Evolutionary conservation across 2,797 vertebrate genomes (phyloP).

Genomic region (Lepus townsendii): DNA sequence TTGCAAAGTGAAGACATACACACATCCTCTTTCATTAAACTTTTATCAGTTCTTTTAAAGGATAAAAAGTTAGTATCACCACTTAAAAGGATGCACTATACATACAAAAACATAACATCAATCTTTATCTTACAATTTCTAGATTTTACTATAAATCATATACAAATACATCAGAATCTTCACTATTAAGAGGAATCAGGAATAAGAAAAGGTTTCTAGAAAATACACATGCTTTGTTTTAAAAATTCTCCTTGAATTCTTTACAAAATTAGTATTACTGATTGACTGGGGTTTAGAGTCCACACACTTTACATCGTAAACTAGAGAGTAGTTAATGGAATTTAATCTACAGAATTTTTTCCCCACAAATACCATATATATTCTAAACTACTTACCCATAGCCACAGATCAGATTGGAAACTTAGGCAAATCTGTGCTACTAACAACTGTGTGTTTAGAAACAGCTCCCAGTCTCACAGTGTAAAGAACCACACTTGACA

Average conservation of each 20-base stretch:
- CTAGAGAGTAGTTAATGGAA: conserved; percentile 38
- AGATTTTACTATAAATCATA: conserved; percentile 54
- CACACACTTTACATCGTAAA: neutral
- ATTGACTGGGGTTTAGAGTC: conserved; percentile 53
- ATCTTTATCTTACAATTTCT: conserved; percentile 29
- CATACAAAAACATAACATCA: neutral
- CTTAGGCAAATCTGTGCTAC: conserved; percentile 70
- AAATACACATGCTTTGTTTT: conserved; percentile 50
- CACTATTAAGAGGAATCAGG: conserved; percentile 28
- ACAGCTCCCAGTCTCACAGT: conserved; percentile 70
- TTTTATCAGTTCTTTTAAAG: conserved; percentile 20
- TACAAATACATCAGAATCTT: conserved; percentile 39
- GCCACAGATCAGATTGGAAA: conserved; percentile 65
- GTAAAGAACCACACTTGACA: conserved; percentile 81
- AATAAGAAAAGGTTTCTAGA: conserved; percentile 46
- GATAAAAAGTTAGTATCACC: conserved; percentile 4
- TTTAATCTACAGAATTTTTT: conserved; percentile 12
- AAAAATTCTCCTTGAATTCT: conserved; percentile 58
- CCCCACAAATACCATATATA: conserved; percentile 15
- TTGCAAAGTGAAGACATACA: neutral
- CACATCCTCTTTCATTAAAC: neutral
- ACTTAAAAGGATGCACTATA: conserved; percentile 30
- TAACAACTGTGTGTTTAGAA: conserved; percentile 83
- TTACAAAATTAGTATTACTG: conserved; percentile 23
- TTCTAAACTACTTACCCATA: conserved; percentile 73